Percentiles rank a stretch among this genome's conserved stretches.
phyloP scores from a whole-genome alignment of 2,888 invertebrate species.

The Rhimphoctona megacephalus region DNA sequence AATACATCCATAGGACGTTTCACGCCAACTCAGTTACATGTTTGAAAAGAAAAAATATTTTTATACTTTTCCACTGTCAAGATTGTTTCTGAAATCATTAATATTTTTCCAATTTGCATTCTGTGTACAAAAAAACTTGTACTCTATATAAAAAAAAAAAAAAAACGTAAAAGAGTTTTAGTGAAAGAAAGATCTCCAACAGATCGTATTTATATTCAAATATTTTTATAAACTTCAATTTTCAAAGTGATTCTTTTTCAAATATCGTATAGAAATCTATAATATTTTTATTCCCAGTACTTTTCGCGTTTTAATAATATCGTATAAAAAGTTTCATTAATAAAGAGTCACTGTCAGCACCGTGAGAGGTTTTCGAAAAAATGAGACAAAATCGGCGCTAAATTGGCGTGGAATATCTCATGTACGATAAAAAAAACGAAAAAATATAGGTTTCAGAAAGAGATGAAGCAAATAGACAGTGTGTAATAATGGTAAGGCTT shows the following conservation, averaged over 20 bases:
- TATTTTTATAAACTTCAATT: too few relatives aligned
- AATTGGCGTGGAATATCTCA: slow-evolving; percentile 21
- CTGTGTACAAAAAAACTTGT: not conserved
- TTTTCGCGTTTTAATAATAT: not conserved
- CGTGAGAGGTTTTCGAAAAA: not conserved
- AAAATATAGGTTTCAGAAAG: slow-evolving; percentile 32
- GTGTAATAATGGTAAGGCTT: slow-evolving; percentile 35
- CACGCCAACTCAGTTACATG: not conserved
- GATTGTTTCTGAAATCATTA: not conserved
- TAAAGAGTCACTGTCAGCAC: not conserved
- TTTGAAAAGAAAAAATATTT: not conserved
- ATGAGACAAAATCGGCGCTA: not conserved
- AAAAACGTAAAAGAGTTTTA: not conserved
- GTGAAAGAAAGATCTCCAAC: too few relatives aligned
- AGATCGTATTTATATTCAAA: too few relatives aligned
- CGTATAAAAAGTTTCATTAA: not conserved
- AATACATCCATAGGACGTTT: slow-evolving; percentile 5
- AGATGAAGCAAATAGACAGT: slow-evolving; percentile 41
- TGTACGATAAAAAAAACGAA: slow-evolving; percentile 28
- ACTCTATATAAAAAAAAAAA: not conserved
- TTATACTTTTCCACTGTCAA: not conserved
- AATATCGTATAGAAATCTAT: too few relatives aligned
- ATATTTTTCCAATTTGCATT: not conserved
- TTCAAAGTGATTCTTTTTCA: too few relatives aligned
- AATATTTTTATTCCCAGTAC: not conserved